Conservation (phyloP, 2,888 invertebrate genomes). For the Pterostichus madidus region DNA sequence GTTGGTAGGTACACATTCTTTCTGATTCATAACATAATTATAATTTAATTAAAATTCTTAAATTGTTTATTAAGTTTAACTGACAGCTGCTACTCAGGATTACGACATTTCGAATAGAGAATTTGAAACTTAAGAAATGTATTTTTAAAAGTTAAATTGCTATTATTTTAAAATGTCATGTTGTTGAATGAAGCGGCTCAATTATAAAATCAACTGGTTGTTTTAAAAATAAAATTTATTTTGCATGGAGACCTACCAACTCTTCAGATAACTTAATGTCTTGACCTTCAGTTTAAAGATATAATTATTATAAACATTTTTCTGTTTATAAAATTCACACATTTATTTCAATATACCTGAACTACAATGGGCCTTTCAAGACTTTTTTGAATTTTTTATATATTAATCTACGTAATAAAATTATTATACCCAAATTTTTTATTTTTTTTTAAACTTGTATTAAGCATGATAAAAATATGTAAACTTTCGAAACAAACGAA, state of each 20-base stretch:
- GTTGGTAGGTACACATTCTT: not conserved
- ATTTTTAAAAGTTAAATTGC: too few relatives aligned
- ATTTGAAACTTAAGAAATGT: too few relatives aligned
- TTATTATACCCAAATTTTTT: too few relatives aligned
- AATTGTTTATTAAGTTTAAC: not conserved
- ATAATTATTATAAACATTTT: slow-evolving; percentile 14
- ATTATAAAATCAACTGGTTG: slow-evolving; percentile 18
- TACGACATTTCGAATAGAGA: not conserved
- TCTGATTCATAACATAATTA: not conserved
- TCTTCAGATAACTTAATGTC: slow-evolving; percentile 16
- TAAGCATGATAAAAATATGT: too few relatives aligned
- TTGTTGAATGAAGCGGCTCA: not conserved
- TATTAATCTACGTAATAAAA: too few relatives aligned
- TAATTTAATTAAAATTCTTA: not conserved
- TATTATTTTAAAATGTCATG: not conserved
- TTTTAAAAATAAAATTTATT: slow-evolving; percentile 55
- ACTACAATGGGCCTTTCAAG: too few relatives aligned
- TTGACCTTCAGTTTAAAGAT: slow-evolving; percentile 20
- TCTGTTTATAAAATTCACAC: slow-evolving; percentile 27
- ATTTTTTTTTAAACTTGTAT: too few relatives aligned
- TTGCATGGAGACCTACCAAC: slow-evolving; percentile 51
- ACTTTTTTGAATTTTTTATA: too few relatives aligned
- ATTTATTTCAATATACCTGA: not conserved
- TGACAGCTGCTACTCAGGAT: not conserved
- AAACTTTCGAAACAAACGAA: too few relatives aligned